Conservation (phyloP, 2,113 vertebrate species). For the Narcine bancroftii region DNA sequence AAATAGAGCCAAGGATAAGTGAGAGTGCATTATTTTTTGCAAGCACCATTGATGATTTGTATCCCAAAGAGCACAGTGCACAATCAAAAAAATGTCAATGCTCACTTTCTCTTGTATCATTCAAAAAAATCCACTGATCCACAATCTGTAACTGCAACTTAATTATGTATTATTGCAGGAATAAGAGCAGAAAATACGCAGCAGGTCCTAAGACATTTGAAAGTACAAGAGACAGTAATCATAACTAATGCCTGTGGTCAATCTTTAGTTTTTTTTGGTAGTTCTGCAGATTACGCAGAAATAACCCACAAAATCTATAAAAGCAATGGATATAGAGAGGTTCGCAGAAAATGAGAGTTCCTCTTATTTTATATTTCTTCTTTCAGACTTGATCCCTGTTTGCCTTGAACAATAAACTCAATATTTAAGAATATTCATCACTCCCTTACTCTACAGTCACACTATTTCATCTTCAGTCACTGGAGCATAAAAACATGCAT, state of each 20-base stretch:
- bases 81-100: background rate
- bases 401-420: too few relatives aligned
- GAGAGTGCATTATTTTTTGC: conserved; percentile 22
- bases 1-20: background rate
- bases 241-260: background rate
- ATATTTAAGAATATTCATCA: background rate
- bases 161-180: conserved; percentile 8
- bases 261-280: background rate
- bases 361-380: background rate
- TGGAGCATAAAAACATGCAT: too few relatives aligned
- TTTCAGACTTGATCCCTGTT: background rate
- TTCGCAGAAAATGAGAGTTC: background rate
- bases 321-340: background rate
- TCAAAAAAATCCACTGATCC: background rate
- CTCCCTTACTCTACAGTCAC: background rate
- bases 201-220: background rate
- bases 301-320: background rate
- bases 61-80: background rate
- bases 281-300: background rate
- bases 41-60: background rate
- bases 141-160: background rate
- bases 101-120: background rate
- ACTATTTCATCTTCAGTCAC: background rate
- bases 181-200: conserved; percentile 6
- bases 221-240: background rate